These are phyloP conservation scores for Gyps fulvus DNA, from an alignment of 2,113 vertebrate species.

Conservation along the genomic window DNA sequence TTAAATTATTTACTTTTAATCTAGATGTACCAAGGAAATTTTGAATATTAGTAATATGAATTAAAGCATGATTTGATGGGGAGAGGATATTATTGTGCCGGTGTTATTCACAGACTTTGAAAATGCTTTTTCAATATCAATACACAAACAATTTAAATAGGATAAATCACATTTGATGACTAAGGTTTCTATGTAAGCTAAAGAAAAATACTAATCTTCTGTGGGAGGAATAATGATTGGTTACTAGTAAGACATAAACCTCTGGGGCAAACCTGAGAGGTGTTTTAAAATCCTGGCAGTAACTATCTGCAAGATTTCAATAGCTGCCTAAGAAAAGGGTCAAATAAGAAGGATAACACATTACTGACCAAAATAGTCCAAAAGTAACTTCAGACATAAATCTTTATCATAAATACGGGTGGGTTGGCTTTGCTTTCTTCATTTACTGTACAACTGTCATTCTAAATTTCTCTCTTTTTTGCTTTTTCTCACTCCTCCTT, in stretches of 20 bases:
- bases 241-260: not conserved
- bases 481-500: not conserved
- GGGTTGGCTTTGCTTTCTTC: not conserved
- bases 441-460: not conserved
- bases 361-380: not conserved
- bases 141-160: not conserved
- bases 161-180: not conserved
- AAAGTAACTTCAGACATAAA: not conserved
- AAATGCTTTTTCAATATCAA: not conserved
- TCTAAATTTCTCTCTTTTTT: not conserved
- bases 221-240: not conserved
- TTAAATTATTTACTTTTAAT: not conserved
- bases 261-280: not conserved
- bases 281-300: not conserved
- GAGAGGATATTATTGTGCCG: not conserved
- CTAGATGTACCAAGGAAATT: not conserved
- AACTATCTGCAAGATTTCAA: not conserved
- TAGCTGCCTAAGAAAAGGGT: not conserved
- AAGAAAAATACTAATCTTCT: conserved; percentile 17
- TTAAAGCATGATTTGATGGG: not conserved
- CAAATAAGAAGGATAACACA: not conserved
- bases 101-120: not conserved
- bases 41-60: not conserved
- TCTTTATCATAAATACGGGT: not conserved
- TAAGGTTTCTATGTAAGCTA: not conserved